A percentile compares a stretch with the other conserved stretches of the same genome.
Evolutionary conservation across 2,888 invertebrate species (phyloP).

Genomic region (Drosophila pseudotalamancana): DNA sequence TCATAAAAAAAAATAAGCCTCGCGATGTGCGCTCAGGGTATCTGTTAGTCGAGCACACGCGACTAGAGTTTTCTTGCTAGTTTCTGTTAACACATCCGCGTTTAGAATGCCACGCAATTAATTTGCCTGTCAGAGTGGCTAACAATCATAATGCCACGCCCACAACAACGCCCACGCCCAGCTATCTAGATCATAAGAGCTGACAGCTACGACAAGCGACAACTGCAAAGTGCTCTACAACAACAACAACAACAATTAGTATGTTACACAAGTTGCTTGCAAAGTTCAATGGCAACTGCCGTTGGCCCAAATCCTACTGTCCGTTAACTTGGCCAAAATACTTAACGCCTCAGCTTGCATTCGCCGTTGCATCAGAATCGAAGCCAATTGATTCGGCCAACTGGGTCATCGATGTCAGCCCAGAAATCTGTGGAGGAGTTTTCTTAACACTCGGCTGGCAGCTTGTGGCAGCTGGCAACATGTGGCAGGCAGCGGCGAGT

Average conservation of each 20-base stretch:
- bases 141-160: constrained; percentile 56
- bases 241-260: constrained; percentile 59
- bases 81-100: no score
- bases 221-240: constrained; percentile 57
- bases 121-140: constrained; percentile 65
- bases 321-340: constrained; percentile 70
- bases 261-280: constrained; percentile 42
- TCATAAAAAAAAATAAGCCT: no score
- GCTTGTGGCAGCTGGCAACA: neutral
- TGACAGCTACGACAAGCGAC: constrained; percentile 17
- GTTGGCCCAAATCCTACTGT: constrained; percentile 56
- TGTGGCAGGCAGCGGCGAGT: constrained; percentile 27
- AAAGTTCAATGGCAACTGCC: constrained; percentile 62
- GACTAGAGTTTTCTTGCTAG: no score
- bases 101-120: constrained; percentile 72
- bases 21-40: no score
- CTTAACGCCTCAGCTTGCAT: constrained; percentile 42
- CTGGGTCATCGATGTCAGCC: constrained; percentile 63
- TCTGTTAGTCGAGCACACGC: no score
- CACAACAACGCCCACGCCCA: constrained; percentile 23
- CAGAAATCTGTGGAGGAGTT: constrained; percentile 48
- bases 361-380: constrained; percentile 39
- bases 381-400: constrained; percentile 30
- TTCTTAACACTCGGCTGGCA: constrained; percentile 36
- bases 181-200: constrained; percentile 7